phyloP scores from a whole-genome alignment of 2,797 vertebrate genomes.

The Cyprinodon diabolis region DNA sequence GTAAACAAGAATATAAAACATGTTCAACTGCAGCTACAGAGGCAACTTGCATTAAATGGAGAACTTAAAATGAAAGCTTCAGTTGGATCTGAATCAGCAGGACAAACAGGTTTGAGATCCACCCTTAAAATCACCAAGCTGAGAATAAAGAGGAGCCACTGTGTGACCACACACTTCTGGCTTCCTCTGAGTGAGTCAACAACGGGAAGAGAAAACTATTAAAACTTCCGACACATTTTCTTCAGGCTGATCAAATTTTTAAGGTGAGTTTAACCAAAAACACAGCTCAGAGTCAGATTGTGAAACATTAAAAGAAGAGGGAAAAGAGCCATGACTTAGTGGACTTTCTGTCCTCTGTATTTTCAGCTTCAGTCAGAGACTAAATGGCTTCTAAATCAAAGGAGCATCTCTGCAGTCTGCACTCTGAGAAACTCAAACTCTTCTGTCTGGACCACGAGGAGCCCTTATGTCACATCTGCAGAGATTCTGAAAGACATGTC shows the following conservation, averaged over 20 bases:
- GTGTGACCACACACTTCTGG: background rate
- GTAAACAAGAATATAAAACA: background rate
- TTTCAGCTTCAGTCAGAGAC: background rate
- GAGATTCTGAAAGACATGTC: background rate
- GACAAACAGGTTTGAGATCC: background rate
- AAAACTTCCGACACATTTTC: background rate
- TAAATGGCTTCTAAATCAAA: background rate
- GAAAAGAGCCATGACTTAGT: background rate
- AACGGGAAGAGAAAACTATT: background rate
- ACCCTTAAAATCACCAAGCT: background rate
- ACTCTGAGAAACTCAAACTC: conserved; percentile 38
- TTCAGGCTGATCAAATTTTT: background rate
- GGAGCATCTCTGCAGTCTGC: conserved; percentile 31
- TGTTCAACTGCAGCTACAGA: background rate
- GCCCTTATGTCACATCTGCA: conserved; percentile 1
- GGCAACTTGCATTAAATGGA: background rate
- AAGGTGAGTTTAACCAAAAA: background rate
- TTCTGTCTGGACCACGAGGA: background rate
- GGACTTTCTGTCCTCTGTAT: background rate
- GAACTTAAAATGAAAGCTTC: background rate
- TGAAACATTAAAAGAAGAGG: background rate
- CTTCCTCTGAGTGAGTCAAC: background rate
- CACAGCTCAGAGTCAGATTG: background rate
- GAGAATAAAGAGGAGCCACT: background rate
- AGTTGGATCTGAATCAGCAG: background rate